A percentile compares a stretch with the other conserved stretches of the same genome.
Conservation (phyloP, 2,888 invertebrate genomes). For the Liopterus haemorrhoidalis region DNA sequence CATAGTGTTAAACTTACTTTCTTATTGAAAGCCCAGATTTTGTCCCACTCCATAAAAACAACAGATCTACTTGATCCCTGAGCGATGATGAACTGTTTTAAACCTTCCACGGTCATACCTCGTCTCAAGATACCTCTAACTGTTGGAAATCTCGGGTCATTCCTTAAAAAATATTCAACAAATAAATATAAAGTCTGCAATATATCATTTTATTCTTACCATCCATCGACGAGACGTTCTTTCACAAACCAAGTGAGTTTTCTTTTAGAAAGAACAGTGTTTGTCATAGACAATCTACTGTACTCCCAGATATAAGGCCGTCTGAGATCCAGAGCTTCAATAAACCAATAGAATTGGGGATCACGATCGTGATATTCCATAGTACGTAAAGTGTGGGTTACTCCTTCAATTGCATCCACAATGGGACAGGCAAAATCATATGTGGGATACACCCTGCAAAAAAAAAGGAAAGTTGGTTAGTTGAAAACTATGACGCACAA, state of each 20-base stretch:
- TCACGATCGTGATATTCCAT: slow-evolving; percentile 99
- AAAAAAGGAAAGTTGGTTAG: no score
- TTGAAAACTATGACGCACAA: no score
- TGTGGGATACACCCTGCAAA: slow-evolving; percentile 90
- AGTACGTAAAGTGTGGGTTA: slow-evolving; percentile 94
- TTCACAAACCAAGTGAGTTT: slow-evolving; percentile 98
- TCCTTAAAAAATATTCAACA: slow-evolving; percentile 52
- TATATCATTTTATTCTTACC: slow-evolving; percentile 67
- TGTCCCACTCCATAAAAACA: slow-evolving; percentile 99
- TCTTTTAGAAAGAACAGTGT: slow-evolving; percentile 95
- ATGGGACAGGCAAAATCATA: slow-evolving; percentile 99
- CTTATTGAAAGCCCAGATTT: slow-evolving; percentile 99
- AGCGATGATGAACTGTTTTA: slow-evolving; percentile 94
- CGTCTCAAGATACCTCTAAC: slow-evolving; percentile 92
- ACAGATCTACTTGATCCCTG: slow-evolving; percentile 97
- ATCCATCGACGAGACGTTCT: slow-evolving; percentile 90
- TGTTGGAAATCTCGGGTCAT: slow-evolving; percentile 98
- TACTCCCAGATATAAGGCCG: slow-evolving; percentile 96
- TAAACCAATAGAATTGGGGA: slow-evolving; percentile 96
- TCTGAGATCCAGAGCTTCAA: slow-evolving; percentile 77
- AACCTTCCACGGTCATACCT: slow-evolving; percentile 95
- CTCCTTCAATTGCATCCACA: slow-evolving; percentile 94
- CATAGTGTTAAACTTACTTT: slow-evolving; percentile 73
- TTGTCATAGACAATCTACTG: slow-evolving; percentile 93
- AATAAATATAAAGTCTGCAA: no score